These are phyloP conservation scores for Mionectes olivaceus DNA, from an alignment of 2,797 vertebrate species.

Conservation along the genomic window DNA sequence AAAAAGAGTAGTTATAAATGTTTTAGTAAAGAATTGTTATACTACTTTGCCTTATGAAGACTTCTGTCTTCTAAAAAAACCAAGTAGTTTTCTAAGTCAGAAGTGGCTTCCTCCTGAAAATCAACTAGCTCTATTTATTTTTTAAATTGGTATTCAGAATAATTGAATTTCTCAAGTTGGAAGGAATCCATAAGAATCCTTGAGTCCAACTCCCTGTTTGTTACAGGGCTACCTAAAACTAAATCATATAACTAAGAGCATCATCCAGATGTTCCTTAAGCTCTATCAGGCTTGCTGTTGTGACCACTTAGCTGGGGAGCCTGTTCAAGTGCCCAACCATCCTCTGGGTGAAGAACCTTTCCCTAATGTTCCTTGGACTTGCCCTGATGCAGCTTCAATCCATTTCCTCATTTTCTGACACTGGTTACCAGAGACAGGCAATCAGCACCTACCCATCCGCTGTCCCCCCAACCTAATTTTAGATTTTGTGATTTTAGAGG, in stretches of 20 bases:
- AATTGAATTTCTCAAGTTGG: not conserved
- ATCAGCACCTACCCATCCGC: not conserved
- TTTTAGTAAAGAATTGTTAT: not conserved
- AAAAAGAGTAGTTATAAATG: not conserved
- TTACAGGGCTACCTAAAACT: not conserved
- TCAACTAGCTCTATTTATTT: not conserved
- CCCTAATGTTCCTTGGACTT: not conserved
- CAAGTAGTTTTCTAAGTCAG: not conserved
- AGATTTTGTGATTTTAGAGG: not conserved
- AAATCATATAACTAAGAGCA: not conserved
- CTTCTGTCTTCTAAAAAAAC: not conserved
- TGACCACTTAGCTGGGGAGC: not conserved
- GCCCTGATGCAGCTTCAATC: not conserved
- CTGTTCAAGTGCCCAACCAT: not conserved
- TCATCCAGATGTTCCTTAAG: not conserved
- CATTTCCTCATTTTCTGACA: not conserved
- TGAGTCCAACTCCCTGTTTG: not conserved
- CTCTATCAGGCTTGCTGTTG: not conserved
- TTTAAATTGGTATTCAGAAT: not conserved
- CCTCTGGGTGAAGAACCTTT: not conserved
- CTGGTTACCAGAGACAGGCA: not conserved
- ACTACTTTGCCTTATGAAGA: not conserved
- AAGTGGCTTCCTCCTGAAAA: not conserved
- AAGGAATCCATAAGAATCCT: not conserved
- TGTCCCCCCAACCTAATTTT: not conserved